phyloP scores from a whole-genome alignment of 2,797 vertebrate species.

The Phalloptychus januarius region DNA sequence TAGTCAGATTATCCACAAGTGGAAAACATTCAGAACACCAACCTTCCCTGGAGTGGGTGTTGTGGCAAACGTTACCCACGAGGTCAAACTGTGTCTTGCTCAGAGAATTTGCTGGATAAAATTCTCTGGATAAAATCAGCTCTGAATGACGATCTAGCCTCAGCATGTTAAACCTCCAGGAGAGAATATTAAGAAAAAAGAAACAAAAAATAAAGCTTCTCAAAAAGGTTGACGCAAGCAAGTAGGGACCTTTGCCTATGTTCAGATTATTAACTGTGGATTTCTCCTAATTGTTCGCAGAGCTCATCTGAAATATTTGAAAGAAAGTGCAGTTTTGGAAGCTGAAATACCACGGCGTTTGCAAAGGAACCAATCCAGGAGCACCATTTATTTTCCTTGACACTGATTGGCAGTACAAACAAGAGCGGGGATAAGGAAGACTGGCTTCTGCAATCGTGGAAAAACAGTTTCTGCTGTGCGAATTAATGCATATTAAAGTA shows the following conservation, averaged over 20 bases:
- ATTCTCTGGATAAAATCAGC: background rate
- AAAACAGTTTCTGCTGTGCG: background rate
- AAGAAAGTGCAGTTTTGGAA: background rate
- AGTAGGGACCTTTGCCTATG: background rate
- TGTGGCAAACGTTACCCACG: background rate
- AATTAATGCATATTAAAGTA: background rate
- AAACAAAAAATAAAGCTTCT: background rate
- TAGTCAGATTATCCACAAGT: background rate
- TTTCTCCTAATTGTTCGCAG: background rate
- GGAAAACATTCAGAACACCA: background rate
- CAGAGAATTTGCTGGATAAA: background rate
- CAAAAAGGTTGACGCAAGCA: background rate
- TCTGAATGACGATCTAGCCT: background rate
- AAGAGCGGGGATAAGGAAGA: background rate
- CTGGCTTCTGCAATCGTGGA: background rate
- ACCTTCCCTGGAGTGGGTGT: background rate
- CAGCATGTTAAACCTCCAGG: background rate
- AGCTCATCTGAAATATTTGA: background rate
- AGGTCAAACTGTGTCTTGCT: background rate
- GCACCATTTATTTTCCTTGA: background rate
- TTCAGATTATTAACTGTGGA: background rate
- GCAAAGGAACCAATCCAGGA: background rate
- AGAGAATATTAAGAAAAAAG: background rate
- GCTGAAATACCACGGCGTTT: background rate
- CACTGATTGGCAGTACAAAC: background rate